Evolutionary conservation across 2,888 invertebrate genomes (phyloP).

Genomic region (Drosophila buzzatii): DNA sequence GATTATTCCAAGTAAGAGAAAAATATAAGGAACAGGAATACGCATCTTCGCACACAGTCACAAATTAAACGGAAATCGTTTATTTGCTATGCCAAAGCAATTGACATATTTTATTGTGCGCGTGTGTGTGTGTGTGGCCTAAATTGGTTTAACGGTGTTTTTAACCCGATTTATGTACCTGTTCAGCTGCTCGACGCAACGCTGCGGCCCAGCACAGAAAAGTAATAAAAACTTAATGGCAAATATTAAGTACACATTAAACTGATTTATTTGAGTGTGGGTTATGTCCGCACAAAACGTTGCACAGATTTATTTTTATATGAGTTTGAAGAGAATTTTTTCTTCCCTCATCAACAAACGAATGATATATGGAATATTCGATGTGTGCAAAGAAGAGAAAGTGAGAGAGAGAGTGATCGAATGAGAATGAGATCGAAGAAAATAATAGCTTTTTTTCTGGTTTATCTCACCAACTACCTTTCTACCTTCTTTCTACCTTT

Average conservation of each 20-base stretch:
- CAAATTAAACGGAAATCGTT: slow-evolving; percentile 34
- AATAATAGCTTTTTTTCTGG: no score
- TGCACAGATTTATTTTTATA: slow-evolving; percentile 53
- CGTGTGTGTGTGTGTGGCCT: slow-evolving; percentile 7
- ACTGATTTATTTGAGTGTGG: slow-evolving; percentile 66
- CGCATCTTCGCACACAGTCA: slow-evolving; percentile 7
- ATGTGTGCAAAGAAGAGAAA: not conserved
- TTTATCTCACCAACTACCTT: no score
- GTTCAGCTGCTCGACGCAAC: slow-evolving; percentile 20
- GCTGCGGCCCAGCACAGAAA: slow-evolving; percentile 15
- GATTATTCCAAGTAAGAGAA: not conserved
- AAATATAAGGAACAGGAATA: not conserved
- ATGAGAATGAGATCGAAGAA: no score
- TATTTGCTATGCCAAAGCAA: slow-evolving; percentile 33
- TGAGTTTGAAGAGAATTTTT: slow-evolving; percentile 39
- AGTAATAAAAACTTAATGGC: slow-evolving; percentile 76
- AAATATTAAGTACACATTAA: slow-evolving; percentile 75
- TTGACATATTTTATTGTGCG: slow-evolving; percentile 51
- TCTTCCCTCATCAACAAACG: not conserved
- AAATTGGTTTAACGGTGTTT: slow-evolving; percentile 30
- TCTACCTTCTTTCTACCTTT: no score
- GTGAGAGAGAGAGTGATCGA: not conserved
- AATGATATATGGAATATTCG: not conserved
- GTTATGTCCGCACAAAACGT: slow-evolving; percentile 20
- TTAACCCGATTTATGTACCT: slow-evolving; percentile 54